These are phyloP conservation scores for Beroe ovata DNA, from an alignment of 37 sponge, comb jelly and placozoan genomes.

Conservation along the genomic window DNA sequence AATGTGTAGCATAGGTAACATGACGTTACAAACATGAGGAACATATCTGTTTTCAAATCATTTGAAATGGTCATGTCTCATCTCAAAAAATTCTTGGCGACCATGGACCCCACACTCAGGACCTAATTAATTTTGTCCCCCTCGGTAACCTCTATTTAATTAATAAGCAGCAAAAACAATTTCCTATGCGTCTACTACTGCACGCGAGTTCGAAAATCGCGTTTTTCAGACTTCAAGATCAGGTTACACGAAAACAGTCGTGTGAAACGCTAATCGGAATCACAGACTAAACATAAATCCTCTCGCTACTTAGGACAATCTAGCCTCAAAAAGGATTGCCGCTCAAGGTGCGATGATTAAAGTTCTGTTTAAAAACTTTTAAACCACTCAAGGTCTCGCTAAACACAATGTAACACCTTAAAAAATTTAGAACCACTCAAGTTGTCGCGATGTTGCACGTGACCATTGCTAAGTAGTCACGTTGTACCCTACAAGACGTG, in stretches of 20 bases:
- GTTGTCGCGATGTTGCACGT: background rate
- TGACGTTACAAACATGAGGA: background rate
- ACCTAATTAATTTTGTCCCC: too few species aligned
- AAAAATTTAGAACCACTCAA: constrained; percentile 32
- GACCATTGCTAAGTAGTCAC: background rate
- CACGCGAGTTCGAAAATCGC: too few species aligned
- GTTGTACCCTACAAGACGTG: too few species aligned
- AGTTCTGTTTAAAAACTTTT: background rate
- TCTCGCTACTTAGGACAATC: background rate
- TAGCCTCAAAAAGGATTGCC: background rate
- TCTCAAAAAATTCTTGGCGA: background rate
- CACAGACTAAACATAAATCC: background rate
- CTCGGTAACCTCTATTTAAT: too few species aligned
- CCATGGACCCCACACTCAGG: too few species aligned
- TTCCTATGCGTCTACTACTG: background rate
- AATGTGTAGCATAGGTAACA: too few species aligned
- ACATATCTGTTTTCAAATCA: background rate
- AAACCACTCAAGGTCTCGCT: background rate
- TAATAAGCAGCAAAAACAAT: background rate
- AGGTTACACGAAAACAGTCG: background rate
- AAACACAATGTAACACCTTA: constrained; percentile 48
- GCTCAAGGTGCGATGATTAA: background rate
- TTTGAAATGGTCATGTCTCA: background rate
- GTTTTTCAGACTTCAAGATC: background rate
- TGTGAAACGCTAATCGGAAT: background rate